Evolutionary conservation across 1,140 invertebrate genomes (phyloP).

Genomic region (Leptinotarsa defecta): DNA sequence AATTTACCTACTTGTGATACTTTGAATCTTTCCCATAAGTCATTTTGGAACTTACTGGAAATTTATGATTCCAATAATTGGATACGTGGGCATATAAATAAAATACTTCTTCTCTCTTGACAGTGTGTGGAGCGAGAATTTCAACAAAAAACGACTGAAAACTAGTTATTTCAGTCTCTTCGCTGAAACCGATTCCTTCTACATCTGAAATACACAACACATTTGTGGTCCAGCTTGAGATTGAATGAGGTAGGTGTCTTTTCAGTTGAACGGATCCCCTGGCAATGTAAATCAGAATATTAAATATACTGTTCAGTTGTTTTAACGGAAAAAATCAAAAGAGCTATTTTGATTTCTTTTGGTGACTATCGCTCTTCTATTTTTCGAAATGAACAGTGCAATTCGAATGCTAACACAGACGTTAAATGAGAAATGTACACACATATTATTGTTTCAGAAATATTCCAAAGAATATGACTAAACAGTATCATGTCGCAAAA

Average conservation of each 20-base stretch:
- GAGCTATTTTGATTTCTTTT: too few relatives aligned
- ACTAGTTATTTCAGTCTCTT: slow-evolving; percentile 62
- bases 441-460: too few relatives aligned
- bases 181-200: slow-evolving; percentile 68
- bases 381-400: too few relatives aligned
- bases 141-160: slow-evolving; percentile 78
- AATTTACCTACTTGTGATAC: too few relatives aligned
- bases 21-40: too few relatives aligned
- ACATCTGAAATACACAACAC: slow-evolving; percentile 69
- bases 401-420: too few relatives aligned
- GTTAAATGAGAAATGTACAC: too few relatives aligned
- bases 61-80: slow-evolving; percentile 70
- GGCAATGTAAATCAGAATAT: background rate
- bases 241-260: slow-evolving; percentile 69
- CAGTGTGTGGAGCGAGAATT: slow-evolving; percentile 70
- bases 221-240: slow-evolving; percentile 75
- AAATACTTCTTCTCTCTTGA: slow-evolving; percentile 71
- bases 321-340: background rate
- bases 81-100: slow-evolving; percentile 71
- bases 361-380: too few relatives aligned
- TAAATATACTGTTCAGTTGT: background rate
- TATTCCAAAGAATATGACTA: too few relatives aligned
- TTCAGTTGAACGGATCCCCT: slow-evolving; percentile 31
- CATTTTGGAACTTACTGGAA: slow-evolving; percentile 61
- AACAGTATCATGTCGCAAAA: too few relatives aligned